Evolutionary conservation across 2,888 invertebrate species (phyloP).

Genomic region (Nymphalis c-album): DNA sequence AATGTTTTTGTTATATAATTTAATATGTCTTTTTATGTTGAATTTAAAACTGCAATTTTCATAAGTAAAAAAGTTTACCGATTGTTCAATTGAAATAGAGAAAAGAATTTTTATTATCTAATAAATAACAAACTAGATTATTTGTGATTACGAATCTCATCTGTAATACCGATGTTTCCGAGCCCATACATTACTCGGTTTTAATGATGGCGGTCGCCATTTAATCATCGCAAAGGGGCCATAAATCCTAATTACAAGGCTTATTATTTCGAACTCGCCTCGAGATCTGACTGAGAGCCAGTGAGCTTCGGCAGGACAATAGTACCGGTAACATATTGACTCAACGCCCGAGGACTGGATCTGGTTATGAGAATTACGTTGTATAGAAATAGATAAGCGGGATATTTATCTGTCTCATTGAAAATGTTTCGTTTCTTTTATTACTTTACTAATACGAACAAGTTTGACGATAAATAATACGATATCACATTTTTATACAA

Average conservation of each 20-base stretch:
- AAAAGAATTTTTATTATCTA: conserved; percentile 1
- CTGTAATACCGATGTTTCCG: conserved; percentile 51
- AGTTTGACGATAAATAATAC: background rate
- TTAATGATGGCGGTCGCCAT: conserved; percentile 60
- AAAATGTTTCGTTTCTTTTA: conserved; percentile 4
- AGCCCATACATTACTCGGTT: conserved; percentile 56
- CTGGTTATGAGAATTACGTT: conserved; percentile 26
- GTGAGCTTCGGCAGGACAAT: conserved; percentile 60
- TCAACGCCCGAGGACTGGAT: conserved; percentile 33
- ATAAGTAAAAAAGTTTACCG: no score
- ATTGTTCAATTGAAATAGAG: background rate
- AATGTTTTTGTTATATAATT: no score
- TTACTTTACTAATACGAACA: conserved; percentile 3
- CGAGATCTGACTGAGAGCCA: conserved; percentile 50
- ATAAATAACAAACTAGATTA: conserved; percentile 40
- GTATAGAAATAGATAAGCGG: conserved; percentile 19
- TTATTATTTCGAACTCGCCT: conserved; percentile 72
- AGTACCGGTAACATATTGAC: conserved; percentile 55
- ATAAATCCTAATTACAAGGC: conserved; percentile 76
- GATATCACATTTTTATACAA: background rate
- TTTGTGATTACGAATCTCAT: conserved; percentile 53
- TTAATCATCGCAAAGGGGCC: conserved; percentile 71
- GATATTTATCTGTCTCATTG: conserved; percentile 12
- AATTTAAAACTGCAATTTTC: no score
- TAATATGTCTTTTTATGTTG: no score